phyloP scores from a whole-genome alignment of 2,797 vertebrate species.

The Trachurus trachurus region DNA sequence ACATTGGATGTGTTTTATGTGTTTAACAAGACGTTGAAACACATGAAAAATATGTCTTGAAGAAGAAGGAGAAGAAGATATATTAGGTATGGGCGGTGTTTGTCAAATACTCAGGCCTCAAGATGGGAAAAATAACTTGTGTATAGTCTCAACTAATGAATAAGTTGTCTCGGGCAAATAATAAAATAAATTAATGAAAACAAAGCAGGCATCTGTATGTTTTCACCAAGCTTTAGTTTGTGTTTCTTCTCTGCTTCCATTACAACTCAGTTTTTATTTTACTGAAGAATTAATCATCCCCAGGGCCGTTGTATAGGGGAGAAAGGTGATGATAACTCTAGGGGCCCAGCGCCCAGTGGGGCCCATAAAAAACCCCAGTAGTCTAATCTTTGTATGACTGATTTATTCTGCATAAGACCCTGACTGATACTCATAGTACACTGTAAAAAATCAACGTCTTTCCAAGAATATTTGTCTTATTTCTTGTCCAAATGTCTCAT shows the following conservation, averaged over 20 bases:
- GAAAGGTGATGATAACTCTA: too few relatives aligned
- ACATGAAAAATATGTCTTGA: conserved; percentile 56
- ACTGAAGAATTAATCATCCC: too few relatives aligned
- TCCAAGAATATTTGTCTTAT: too few relatives aligned
- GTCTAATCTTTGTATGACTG: too few relatives aligned
- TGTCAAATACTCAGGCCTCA: conserved; percentile 77
- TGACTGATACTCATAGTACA: too few relatives aligned
- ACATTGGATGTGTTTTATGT: conserved; percentile 47
- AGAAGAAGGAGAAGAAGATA: conserved; percentile 26
- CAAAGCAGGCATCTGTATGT: background rate
- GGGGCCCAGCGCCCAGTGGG: too few relatives aligned
- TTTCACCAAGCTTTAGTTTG: background rate
- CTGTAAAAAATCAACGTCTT: too few relatives aligned
- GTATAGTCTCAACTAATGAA: conserved; percentile 80
- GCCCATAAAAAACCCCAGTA: too few relatives aligned
- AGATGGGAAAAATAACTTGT: conserved; percentile 74
- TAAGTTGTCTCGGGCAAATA: conserved; percentile 76
- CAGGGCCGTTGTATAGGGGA: too few relatives aligned
- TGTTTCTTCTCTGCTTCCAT: background rate
- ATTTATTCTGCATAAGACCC: too few relatives aligned
- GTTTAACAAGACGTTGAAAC: conserved; percentile 55
- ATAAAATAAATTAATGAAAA: conserved; percentile 76
- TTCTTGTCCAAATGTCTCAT: too few relatives aligned
- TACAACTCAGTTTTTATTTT: background rate
- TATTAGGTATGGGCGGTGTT: conserved; percentile 45